These are phyloP conservation scores for Malurus alboscapulatus DNA, from an alignment of 2,113 vertebrate genomes.

Conservation along the genomic window DNA sequence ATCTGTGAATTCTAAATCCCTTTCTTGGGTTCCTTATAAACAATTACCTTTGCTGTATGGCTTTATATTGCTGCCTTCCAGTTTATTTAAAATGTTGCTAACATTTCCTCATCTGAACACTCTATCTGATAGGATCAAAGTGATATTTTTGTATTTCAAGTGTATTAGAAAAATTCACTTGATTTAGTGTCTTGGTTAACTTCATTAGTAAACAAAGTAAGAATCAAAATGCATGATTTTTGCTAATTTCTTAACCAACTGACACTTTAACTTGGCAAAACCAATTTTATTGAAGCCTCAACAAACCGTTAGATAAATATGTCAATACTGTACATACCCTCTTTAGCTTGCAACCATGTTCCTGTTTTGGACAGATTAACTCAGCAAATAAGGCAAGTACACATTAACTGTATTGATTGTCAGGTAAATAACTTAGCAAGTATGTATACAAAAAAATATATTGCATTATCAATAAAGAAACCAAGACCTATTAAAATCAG, in stretches of 20 bases:
- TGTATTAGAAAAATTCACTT: background rate
- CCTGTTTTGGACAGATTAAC: constrained; percentile 29
- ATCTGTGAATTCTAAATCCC: background rate
- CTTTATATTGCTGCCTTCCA: background rate
- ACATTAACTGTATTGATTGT: constrained; percentile 34
- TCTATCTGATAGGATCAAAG: background rate
- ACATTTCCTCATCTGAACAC: background rate
- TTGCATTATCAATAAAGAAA: constrained; percentile 42
- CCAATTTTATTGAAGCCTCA: constrained; percentile 1
- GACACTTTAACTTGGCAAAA: background rate
- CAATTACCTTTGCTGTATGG: background rate
- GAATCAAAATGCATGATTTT: background rate
- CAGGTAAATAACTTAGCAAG: constrained; percentile 40
- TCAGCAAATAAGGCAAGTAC: constrained; percentile 44
- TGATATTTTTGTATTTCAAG: background rate
- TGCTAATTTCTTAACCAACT: background rate
- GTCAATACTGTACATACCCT: background rate
- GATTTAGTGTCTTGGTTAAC: background rate
- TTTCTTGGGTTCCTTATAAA: background rate
- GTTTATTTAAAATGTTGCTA: background rate
- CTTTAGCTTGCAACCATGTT: background rate
- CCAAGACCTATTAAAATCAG: constrained; percentile 22
- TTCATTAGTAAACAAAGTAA: background rate
- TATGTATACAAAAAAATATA: constrained; percentile 29
- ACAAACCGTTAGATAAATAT: background rate